phyloP scores from a whole-genome alignment of 2,113 vertebrate genomes.

The Protobothrops mucrosquamatus region DNA sequence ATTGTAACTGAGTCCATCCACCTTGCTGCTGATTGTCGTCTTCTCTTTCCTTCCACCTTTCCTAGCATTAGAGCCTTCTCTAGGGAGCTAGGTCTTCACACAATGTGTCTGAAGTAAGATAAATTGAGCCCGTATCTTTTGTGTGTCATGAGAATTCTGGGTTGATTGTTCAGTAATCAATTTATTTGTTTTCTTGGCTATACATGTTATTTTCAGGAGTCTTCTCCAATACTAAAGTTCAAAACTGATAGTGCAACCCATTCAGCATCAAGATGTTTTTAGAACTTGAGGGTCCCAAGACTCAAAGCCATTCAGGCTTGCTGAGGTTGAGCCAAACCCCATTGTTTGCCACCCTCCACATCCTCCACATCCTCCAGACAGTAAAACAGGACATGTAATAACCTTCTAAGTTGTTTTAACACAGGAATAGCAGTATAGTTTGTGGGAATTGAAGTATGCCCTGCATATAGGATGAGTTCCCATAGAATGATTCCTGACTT shows the following conservation, averaged over 20 bases:
- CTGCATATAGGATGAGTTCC: background rate
- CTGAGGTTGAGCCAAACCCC: background rate
- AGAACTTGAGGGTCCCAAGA: background rate
- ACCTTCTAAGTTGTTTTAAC: background rate
- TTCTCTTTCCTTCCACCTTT: background rate
- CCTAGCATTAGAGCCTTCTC: background rate
- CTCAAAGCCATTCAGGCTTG: background rate
- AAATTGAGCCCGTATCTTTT: background rate
- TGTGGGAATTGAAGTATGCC: background rate
- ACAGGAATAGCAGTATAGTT: background rate
- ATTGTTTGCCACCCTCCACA: background rate
- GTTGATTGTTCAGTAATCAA: background rate
- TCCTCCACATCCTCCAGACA: background rate
- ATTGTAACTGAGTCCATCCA: background rate
- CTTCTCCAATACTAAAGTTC: background rate
- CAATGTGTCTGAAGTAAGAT: background rate
- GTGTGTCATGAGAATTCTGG: background rate
- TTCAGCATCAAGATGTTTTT: background rate
- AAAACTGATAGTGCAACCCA: background rate
- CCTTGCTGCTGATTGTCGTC: background rate
- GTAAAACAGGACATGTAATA: background rate
- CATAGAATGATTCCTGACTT: background rate
- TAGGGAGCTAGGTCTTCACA: background rate
- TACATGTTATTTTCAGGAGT: background rate
- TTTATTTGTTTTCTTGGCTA: background rate